Percentiles rank a stretch among this genome's conserved stretches.
Conservation (phyloP, 2,113 vertebrate genomes). For the Datnioides undecimradiatus region DNA sequence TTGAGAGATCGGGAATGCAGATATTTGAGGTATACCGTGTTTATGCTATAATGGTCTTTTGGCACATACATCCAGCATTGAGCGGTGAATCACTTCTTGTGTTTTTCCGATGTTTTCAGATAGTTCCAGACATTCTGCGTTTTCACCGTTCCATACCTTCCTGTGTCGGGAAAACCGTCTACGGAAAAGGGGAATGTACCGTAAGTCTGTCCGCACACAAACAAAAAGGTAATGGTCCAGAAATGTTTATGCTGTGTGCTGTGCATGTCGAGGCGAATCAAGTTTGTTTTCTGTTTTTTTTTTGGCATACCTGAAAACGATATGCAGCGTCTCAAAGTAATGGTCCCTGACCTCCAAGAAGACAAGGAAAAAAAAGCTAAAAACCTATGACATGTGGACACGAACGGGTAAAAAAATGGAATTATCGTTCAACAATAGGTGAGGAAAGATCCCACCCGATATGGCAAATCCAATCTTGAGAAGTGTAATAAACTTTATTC, state of each 20-base stretch:
- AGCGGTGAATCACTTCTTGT: not conserved
- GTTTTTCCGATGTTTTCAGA: not conserved
- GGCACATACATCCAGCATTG: not conserved
- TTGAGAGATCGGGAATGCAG: not conserved
- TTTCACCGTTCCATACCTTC: constrained; percentile 9
- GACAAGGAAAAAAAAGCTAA: not conserved
- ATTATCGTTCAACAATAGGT: not conserved
- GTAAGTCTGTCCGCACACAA: not conserved
- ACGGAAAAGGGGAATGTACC: constrained; percentile 7
- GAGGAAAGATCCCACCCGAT: not conserved
- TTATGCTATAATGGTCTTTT: not conserved
- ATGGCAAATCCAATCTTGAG: too few relatives aligned
- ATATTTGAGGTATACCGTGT: not conserved
- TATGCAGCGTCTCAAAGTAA: not conserved
- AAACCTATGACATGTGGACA: not conserved
- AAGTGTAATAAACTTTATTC: too few relatives aligned
- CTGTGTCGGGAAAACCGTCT: constrained; percentile 32
- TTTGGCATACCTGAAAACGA: too few relatives aligned
- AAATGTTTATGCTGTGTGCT: constrained; percentile 3
- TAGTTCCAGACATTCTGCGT: constrained; percentile 40
- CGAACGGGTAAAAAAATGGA: not conserved
- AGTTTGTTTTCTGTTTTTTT: not conserved
- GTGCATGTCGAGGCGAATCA: not conserved
- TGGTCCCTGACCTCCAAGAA: not conserved
- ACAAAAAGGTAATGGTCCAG: constrained; percentile 21